These are phyloP conservation scores for Macaca nemestrina DNA, from an alignment of 2,113 vertebrate species.

Conservation along the genomic window DNA sequence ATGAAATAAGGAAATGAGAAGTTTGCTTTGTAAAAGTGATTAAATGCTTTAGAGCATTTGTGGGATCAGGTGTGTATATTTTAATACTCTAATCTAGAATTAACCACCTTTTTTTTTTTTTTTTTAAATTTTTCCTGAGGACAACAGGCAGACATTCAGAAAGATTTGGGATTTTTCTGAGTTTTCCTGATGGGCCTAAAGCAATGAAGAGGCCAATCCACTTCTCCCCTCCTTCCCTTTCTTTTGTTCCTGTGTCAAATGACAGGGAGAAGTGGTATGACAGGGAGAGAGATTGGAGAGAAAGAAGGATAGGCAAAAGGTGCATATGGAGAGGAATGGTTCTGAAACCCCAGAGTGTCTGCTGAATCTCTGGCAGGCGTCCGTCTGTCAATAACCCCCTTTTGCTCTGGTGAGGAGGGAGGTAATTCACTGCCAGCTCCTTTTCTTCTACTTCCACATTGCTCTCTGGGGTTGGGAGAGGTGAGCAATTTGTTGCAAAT, in stretches of 20 bases:
- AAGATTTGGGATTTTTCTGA: neutral
- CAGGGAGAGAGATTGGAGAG: neutral
- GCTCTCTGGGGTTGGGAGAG: slow-evolving; percentile 68
- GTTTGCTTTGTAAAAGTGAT: neutral
- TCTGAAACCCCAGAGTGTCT: neutral
- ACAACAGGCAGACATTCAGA: neutral
- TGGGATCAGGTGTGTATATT: neutral
- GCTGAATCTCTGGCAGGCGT: neutral
- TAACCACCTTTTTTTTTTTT: neutral
- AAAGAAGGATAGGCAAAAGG: neutral
- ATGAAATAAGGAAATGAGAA: neutral
- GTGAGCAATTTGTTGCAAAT: slow-evolving; percentile 76
- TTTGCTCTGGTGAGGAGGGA: slow-evolving; percentile 55
- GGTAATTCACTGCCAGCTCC: neutral
- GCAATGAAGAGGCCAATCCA: neutral
- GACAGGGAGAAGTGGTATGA: neutral
- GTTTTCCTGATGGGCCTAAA: neutral
- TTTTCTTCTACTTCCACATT: slow-evolving; percentile 29
- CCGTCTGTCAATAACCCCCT: slow-evolving; percentile 50
- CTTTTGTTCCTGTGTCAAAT: no score
- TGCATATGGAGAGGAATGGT: neutral
- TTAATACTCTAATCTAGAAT: neutral
- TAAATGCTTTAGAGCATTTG: neutral
- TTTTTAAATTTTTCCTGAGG: accelerated
- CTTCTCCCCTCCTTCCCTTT: no score